Evolutionary conservation across 2,113 vertebrate genomes (phyloP).

Genomic region (Clarias magur): DNA sequence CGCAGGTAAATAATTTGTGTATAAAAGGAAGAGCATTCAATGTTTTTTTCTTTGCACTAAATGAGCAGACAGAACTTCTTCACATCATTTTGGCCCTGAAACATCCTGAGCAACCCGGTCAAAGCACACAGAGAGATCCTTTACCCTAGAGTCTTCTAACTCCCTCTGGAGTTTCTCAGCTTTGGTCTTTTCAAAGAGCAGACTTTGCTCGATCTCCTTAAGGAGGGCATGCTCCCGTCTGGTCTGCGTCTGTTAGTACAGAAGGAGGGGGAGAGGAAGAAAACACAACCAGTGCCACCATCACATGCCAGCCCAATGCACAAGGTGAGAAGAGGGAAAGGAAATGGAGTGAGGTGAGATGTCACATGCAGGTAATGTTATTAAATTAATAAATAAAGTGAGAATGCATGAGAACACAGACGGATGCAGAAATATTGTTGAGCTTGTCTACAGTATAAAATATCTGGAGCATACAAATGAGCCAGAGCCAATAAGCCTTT

Average conservation of each 20-base stretch:
- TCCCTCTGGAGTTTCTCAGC: constrained; percentile 99
- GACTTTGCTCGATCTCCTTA: constrained; percentile 99
- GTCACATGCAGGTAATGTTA: constrained; percentile 41
- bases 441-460: background rate
- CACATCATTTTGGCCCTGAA: background rate
- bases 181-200: constrained; percentile 99
- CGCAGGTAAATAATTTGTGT: background rate
- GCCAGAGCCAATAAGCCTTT: background rate
- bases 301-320: constrained; percentile 96
- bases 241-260: constrained; percentile 99
- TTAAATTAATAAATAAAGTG: no score
- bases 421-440: constrained; percentile 7
- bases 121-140: constrained; percentile 80
- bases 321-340: constrained; percentile 56
- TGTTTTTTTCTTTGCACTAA: background rate
- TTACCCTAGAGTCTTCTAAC: constrained; percentile 99
- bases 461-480: background rate
- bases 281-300: constrained; percentile 98
- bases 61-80: background rate
- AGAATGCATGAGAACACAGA: constrained; percentile 3
- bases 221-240: constrained; percentile 99
- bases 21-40: background rate
- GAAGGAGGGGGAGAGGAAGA: constrained; percentile 90
- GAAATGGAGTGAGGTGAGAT: constrained; percentile 41
- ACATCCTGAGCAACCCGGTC: constrained; percentile 37